phyloP scores from a whole-genome alignment of 2,888 invertebrate species.

The Lasioglossum morio region DNA sequence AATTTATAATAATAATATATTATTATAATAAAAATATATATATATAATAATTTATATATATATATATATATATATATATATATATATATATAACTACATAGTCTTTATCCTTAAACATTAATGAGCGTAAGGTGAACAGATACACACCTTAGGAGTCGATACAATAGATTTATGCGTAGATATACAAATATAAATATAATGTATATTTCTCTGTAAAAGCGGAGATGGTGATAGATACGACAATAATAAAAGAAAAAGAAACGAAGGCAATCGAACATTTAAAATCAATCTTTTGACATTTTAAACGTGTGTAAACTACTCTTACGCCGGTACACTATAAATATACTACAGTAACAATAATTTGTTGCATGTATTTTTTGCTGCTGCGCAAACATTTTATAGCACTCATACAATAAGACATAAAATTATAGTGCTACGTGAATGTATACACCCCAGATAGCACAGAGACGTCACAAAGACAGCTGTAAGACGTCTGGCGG shows the following conservation, averaged over 20 bases:
- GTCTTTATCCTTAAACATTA: constrained; percentile 76
- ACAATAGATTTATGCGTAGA: constrained; percentile 58
- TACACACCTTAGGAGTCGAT: constrained; percentile 76
- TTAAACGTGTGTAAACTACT: constrained; percentile 32
- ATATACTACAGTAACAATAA: constrained; percentile 21
- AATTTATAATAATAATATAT: too few relatives aligned
- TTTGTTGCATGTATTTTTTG: constrained; percentile 20
- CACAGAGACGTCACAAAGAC: too few relatives aligned
- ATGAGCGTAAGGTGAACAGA: constrained; percentile 81
- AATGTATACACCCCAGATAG: constrained; percentile 2
- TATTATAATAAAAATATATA: too few relatives aligned
- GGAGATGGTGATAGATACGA: constrained; percentile 2
- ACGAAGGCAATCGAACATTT: constrained; percentile 18
- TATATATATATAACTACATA: too few relatives aligned
- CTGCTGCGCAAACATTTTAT: constrained; percentile 33
- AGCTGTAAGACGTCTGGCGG: too few relatives aligned
- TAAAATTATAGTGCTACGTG: constrained; percentile 47
- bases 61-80: too few relatives aligned
- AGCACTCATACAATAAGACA: constrained; percentile 30
- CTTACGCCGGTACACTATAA: constrained; percentile 15
- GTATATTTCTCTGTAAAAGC: constrained; percentile 30
- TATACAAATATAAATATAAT: constrained; percentile 51
- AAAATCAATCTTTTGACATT: not conserved
- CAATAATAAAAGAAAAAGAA: constrained; percentile 11
- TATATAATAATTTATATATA: too few relatives aligned